Base-by-base conservation (phyloP, 2,888 invertebrate species). In the Linyphia triangularis region DNA sequence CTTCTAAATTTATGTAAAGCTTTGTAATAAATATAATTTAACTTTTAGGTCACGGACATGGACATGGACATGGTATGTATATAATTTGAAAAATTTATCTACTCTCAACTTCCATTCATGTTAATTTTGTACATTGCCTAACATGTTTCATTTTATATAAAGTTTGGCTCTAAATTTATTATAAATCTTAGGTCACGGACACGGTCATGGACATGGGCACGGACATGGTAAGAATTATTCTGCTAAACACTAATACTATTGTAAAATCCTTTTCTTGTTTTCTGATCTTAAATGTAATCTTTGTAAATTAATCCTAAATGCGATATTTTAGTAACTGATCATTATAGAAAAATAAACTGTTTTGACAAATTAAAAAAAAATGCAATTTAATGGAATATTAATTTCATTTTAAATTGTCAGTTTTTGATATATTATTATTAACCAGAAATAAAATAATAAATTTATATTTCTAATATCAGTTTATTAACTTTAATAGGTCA, bases 41-140 rank as follows among this genome's bases (percentile, higher is more conserved):
- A 63, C 22, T 63, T 63, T 19, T 13, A 51, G 78, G 78, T 5
- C 78, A 78, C 26, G 78, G 78, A 0, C 78, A 78, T 37, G 78
- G 78, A 0, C 78, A 78, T 30, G 78, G 78, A 4, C 78, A 78
- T 22, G 78, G 78, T 26, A 73, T n/a, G 51, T 61, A 61, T 7
- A 19, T 0, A 24, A 61, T 24, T 19, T 43, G 3, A 43, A 13
- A 43, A 43, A 2, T 43, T 16, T 13, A 16, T 43, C 43, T 2
- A 13, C 13, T 16, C 10, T 13, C 3, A 43, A 43, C 16, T 13
- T 43, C 16, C 43, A 43, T 10, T 16, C 16, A 51, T 0, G 16
- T 10, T 6, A 1, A 2, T 10, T 61, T 22, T 10, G 2, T 61
- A 24, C 4, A 61, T 24, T n/a, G 26, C 7, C n/a, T 9, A 22